Evolutionary conservation across 2,888 invertebrate species (phyloP), one percentile per base, ranked within the genome.

Genomic region (Dilophus febrilis): DNA sequence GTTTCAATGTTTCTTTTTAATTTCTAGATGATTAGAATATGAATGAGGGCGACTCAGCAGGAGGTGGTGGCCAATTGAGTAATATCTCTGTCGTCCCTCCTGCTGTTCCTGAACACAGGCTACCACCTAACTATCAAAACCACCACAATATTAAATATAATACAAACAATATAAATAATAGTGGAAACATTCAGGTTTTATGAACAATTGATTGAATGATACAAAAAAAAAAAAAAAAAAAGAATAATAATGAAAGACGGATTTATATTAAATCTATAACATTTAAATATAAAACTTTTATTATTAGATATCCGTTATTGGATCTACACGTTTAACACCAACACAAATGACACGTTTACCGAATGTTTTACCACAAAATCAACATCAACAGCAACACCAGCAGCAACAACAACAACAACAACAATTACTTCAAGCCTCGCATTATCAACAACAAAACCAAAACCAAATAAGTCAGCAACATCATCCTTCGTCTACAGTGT

Each of bases 21-120:
- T 41, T 53, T 55, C 38, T 49, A 62, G 61, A 62, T 62, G 61
- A 59, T 56, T 60, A 59, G 59, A 61, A 61, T 59, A 62, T 62
- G 61, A 62, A 62, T 61, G 62, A 62, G 56, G 60, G 59, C 56
- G 60, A 59, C 57, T 61, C 61, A 61, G 62, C 61, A 62, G 61
- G 61, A 61, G 61, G 60, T 58, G 61, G 61, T 58, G 61, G 61
- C 59, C 61, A 60, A 54, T 57, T 57, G 61, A 59, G 61, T 58
- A 53, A 53, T 50, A 56, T 53, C 59, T 59, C 60, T 55, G 61
- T n/a, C n/a, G n/a, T 59, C 60, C 60, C 61, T 62, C 61, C 61
- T 62, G 62, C 61, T 62, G 61, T 62, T 57, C 53, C 56, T 56
- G 59, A 61, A 59, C 61, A 59, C 58, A 57, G 58, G 57, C 54